These are phyloP conservation scores for Montipora efflorescens DNA, from an alignment of 64 coral and sea anemone species.

Conservation along the genomic window DNA sequence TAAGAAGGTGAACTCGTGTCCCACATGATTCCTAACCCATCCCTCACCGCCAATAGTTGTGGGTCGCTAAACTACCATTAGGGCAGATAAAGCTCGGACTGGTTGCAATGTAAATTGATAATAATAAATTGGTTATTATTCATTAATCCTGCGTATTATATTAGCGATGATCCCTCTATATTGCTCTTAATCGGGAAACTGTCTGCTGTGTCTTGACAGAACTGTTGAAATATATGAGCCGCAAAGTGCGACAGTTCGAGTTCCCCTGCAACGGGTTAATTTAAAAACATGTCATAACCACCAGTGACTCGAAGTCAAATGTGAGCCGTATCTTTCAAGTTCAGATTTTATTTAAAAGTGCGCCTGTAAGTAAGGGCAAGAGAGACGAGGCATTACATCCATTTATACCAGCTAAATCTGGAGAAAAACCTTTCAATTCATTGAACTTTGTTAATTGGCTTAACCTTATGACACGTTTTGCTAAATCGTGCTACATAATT, in stretches of 20 bases:
- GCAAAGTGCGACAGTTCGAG: not conserved
- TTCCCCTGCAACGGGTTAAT: conserved; percentile 60
- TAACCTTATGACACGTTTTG: not conserved
- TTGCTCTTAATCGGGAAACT: not conserved
- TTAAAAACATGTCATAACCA: not conserved
- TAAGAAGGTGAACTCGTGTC: no score
- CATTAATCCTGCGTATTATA: not conserved
- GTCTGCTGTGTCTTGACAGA: not conserved
- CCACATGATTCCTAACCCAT: no score
- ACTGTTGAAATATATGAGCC: conserved; percentile 40
- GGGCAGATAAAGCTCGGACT: not conserved
- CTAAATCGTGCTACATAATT: not conserved
- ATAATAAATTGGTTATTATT: not conserved
- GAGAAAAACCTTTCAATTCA: not conserved
- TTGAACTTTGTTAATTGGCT: not conserved
- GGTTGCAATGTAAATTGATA: not conserved
- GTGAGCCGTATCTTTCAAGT: not conserved
- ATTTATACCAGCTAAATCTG: not conserved
- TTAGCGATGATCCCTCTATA: not conserved
- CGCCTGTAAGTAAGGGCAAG: not conserved
- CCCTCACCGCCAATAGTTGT: not conserved
- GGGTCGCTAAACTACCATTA: not conserved
- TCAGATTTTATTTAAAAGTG: no score
- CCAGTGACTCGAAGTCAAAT: not conserved
- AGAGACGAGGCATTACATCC: not conserved